Conservation (phyloP, 2,888 invertebrate species). For the Cheilosia grossa region DNA sequence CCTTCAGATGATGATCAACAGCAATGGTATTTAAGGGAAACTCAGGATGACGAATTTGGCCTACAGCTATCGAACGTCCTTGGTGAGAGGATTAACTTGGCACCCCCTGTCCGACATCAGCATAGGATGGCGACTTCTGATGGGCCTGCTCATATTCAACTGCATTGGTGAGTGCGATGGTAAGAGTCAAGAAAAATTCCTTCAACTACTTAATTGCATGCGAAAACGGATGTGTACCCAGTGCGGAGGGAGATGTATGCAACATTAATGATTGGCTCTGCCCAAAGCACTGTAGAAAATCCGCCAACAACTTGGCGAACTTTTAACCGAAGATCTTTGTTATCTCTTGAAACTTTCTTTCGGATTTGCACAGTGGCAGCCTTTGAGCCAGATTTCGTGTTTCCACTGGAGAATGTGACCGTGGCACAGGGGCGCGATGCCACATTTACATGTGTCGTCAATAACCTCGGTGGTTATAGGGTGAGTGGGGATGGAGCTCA, state of each 20-base stretch:
- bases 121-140: conserved; percentile 79
- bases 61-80: conserved; percentile 79
- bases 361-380: conserved; percentile 85
- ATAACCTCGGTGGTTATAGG: conserved; percentile 91
- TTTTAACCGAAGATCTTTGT: conserved; percentile 19
- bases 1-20: conserved; percentile 70
- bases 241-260: conserved; percentile 1
- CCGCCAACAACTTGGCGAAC: neutral
- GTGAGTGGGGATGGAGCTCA: conserved; percentile 94
- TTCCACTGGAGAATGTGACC: conserved; percentile 90
- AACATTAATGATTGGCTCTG: neutral
- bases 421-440: conserved; percentile 91
- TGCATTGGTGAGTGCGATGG: conserved; percentile 81
- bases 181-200: conserved; percentile 42
- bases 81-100: conserved; percentile 75
- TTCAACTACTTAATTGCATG: conserved; percentile 24
- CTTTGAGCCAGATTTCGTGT: conserved; percentile 90
- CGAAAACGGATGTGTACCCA: neutral
- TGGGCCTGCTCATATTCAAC: conserved; percentile 80
- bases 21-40: conserved; percentile 74
- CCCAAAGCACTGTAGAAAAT: neutral
- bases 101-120: conserved; percentile 69
- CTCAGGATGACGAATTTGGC: conserved; percentile 76
- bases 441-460: conserved; percentile 91
- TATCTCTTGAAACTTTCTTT: conserved; percentile 72